Evolutionary conservation across 2,888 invertebrate genomes (phyloP), one percentile per base, ranked within the genome.

Genomic region (Nebria brevicollis): DNA sequence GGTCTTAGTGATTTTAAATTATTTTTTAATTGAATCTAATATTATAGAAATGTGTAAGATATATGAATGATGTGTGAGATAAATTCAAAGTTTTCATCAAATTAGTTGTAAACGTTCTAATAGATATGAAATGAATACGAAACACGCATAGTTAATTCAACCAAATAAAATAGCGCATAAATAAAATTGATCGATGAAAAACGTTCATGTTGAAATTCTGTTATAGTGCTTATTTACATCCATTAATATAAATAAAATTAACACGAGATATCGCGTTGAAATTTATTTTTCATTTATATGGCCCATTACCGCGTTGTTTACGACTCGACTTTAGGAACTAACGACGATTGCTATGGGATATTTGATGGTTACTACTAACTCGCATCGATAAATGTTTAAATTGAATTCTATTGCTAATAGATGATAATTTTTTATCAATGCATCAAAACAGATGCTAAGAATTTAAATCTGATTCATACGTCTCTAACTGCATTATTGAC

Each of bases 231-330:
- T 66, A 75, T 75, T 75, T 25, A 64, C 54, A 54, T 43, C 75
- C 43, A 75, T 75, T 66, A 65, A 64, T 66, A 75, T 75, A 41
- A 65, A 75, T 75, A 75, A 73, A 73, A 43, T 42, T 75, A 75
- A 75, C 66, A 66, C 66, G 65, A 25, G 26, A 75, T 75, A 66
- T 75, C 65, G 34, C 41, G 64, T 64, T 75, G 66, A 65, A 75
- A 75, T 75, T 75, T 75, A 75, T 75, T 75, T 66, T 26, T 66
- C 66, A 66, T 75, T 75, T 34, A 34, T 75, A 43, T 75, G 41
- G 42, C 42, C 75, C 64, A 25, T 70, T 64, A 66, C 34, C 34
- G 34, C 25, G 6, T 65, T 66, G 75, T 64, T 75, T 75, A 25
- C 65, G 65, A 66, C 10, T 15, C 26, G 41, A 25, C n/a, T 75